phyloP scores from a whole-genome alignment of 2,113 vertebrate genomes.

The Actenoides hombroni region DNA sequence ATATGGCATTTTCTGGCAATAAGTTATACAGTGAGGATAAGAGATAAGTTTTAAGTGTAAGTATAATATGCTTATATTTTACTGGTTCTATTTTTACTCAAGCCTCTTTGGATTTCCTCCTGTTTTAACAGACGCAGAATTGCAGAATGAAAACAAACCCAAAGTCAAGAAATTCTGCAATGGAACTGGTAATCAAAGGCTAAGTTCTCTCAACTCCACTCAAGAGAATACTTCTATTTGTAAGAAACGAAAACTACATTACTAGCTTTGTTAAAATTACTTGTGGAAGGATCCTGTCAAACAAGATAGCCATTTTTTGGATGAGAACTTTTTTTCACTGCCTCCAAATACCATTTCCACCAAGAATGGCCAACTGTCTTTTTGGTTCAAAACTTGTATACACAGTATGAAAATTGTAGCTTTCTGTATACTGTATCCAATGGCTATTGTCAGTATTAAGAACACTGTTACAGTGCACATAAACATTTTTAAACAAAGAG shows the following conservation, averaged over 20 bases:
- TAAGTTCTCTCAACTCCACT: background rate
- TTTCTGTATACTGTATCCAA: background rate
- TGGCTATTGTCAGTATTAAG: background rate
- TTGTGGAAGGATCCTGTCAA: background rate
- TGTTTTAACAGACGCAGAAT: conserved; percentile 43
- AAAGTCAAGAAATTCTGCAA: background rate
- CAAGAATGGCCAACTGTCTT: background rate
- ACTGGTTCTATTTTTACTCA: conserved; percentile 43
- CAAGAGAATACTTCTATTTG: background rate
- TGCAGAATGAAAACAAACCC: background rate
- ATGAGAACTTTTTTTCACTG: background rate
- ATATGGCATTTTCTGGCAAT: background rate
- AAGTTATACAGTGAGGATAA: background rate
- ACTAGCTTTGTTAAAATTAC: background rate
- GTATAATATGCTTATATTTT: conserved; percentile 10
- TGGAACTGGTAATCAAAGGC: conserved; percentile 41
- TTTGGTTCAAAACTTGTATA: background rate
- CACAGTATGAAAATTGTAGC: background rate
- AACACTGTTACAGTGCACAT: background rate
- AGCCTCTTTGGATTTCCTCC: conserved; percentile 26
- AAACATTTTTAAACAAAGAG: background rate
- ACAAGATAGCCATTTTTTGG: background rate
- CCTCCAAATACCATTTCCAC: background rate
- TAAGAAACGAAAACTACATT: background rate
- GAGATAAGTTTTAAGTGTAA: conserved; percentile 44